A percentile compares a stretch with the other conserved stretches of the same genome.
Evolutionary conservation across 2,113 vertebrate genomes (phyloP).

Genomic region (Triplophysa siluroides): DNA sequence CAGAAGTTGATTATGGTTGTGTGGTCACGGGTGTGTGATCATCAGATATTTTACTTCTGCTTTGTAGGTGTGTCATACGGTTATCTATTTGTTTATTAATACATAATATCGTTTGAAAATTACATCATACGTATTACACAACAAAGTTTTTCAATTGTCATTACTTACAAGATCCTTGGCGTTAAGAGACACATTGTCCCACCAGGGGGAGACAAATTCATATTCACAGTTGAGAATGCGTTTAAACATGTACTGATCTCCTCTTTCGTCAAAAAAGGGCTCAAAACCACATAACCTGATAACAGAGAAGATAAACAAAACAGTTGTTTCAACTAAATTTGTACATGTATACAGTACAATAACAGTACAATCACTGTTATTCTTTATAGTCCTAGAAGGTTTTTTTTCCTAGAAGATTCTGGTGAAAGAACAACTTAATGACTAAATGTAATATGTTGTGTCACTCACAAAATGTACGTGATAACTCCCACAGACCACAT

Average conservation of each 20-base stretch:
- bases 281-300: slow-evolving; percentile 87
- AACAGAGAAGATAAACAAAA: slow-evolving; percentile 41
- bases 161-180: slow-evolving; percentile 88
- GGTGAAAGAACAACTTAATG: slow-evolving; percentile 27
- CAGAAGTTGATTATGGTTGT: too few relatives aligned
- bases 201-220: slow-evolving; percentile 92
- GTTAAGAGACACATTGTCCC: slow-evolving; percentile 89
- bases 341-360: too few relatives aligned
- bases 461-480: slow-evolving; percentile 88
- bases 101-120: too few relatives aligned
- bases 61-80: too few relatives aligned
- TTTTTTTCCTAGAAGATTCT: neutral
- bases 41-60: too few relatives aligned
- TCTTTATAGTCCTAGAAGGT: too few relatives aligned
- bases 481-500: slow-evolving; percentile 91
- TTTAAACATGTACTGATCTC: slow-evolving; percentile 89
- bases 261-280: slow-evolving; percentile 88
- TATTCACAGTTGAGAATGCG: slow-evolving; percentile 90
- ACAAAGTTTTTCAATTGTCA: neutral
- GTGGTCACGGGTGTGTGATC: too few relatives aligned
- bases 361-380: too few relatives aligned
- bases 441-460: neutral
- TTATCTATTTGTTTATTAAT: too few relatives aligned
- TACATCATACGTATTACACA: too few relatives aligned
- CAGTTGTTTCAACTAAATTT: too few relatives aligned